Conservation (phyloP, 2,113 vertebrate genomes). For the Conger conger region DNA sequence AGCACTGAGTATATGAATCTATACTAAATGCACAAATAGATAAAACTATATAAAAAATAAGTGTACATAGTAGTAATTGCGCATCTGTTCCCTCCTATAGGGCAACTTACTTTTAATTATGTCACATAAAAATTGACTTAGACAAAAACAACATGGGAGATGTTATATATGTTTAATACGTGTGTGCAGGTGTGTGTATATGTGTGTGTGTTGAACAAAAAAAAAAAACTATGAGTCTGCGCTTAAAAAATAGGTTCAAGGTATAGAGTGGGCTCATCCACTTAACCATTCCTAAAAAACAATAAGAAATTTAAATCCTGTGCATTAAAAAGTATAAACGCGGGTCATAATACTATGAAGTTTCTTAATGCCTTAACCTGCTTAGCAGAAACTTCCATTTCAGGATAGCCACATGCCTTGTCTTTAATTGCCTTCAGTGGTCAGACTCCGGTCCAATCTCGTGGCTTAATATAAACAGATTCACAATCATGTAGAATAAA, state of each 20-base stretch:
- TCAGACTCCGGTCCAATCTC: constrained; percentile 57
- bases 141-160: not conserved
- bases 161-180: no score
- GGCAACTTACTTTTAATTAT: no score
- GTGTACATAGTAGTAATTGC: no score
- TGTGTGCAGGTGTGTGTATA: no score
- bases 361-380: constrained; percentile 11
- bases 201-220: no score
- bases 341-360: not conserved
- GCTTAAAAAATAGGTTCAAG: not conserved
- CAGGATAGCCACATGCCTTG: constrained; percentile 9
- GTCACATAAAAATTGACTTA: not conserved
- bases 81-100: no score
- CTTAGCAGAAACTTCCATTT: constrained; percentile 13
- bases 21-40: not conserved
- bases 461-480: constrained; percentile 62
- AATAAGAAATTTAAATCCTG: not conserved
- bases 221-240: not conserved
- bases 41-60: no score
- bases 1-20: constrained; percentile 1
- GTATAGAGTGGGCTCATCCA: constrained; percentile 35
- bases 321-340: not conserved
- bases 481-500: constrained; percentile 64
- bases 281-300: constrained; percentile 38
- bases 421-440: constrained; percentile 50